Base-by-base conservation (phyloP, 1,140 invertebrate genomes). In the Scaptomyza pallida region DNA sequence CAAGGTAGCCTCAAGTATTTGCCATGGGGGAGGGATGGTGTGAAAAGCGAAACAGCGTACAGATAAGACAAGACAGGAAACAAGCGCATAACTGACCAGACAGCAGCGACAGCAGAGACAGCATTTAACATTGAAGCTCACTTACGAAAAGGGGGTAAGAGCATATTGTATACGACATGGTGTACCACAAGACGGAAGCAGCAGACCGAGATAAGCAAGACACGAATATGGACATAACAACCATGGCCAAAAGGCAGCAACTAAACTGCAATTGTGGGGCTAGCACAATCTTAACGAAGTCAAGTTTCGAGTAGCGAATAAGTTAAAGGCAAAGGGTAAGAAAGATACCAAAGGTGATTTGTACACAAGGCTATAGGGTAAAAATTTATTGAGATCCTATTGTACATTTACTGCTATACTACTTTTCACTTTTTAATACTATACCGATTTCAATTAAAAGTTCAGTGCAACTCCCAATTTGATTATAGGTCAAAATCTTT, bases 51-150 rank as follows among this genome's bases (percentile, higher is more conserved):
- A 26, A 15, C 19, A 50, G 26, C 23, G 52, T 35, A 35, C 41
- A 67, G 74, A 67, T 81, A 63, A 48, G 64, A 47, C 60, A 61
- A 56, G 64, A 51, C 60, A 59, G 61, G 57, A 77, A 63, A 51
- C 44, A 45, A 68, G 62, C 47, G 52, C 64, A 60, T 43, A 74
- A 48, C 74, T 82, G 74, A 69, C 78, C 79, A 74, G 52, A 3
- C 26, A 45, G 16, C 26, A 9, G 2, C 56, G 55, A 68, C 63
- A 57, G 16, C 26, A 9, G 2, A 62, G 55, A 68, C 63, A 57
- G n/a, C 59, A 69, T 41, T 77, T 50, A 77, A 45, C 62, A 45
- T 41, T 37, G 23, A 48, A 37, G 37, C 64, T 30, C 9, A 60
- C 51, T 47, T 4, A n/a, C 48, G 37, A 41, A 52, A 10, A 13